Evolutionary conservation across 2,797 vertebrate genomes (phyloP).

Genomic region (Pseudochromis fuscus): DNA sequence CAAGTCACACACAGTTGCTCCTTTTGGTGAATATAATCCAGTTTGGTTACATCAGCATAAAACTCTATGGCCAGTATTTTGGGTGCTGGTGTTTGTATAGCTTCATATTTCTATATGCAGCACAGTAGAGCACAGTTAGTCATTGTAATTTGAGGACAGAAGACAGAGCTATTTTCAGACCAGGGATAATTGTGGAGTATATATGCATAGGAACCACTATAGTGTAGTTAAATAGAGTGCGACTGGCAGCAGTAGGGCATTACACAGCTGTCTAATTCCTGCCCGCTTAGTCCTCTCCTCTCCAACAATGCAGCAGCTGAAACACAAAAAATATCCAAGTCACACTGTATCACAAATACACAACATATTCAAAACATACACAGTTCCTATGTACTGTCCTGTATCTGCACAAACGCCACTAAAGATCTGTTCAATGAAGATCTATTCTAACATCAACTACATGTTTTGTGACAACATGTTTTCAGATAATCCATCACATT

Average conservation of each 20-base stretch:
- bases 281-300: constrained; percentile 35
- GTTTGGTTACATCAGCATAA: neutral
- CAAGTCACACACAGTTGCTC: neutral
- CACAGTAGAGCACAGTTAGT: neutral
- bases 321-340: constrained; percentile 25
- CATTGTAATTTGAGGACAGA: neutral
- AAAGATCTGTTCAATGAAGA: neutral
- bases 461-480: too few relatives aligned
- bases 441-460: too few relatives aligned
- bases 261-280: constrained; percentile 42
- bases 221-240: constrained; percentile 26
- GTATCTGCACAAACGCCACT: too few relatives aligned
- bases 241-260: constrained; percentile 49
- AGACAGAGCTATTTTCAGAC: neutral
- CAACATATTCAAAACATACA: neutral
- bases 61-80: neutral
- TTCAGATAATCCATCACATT: too few relatives aligned
- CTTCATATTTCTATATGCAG: neutral
- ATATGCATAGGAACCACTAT: constrained; percentile 7
- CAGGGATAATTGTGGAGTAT: neutral
- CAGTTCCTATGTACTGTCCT: too few relatives aligned
- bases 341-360: constrained; percentile 3
- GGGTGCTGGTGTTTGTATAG: neutral
- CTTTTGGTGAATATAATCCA: neutral
- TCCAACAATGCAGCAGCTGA: constrained; percentile 11